These are phyloP conservation scores for Formicarius rufipectus DNA, from an alignment of 2,113 vertebrate species.

Conservation along the genomic window DNA sequence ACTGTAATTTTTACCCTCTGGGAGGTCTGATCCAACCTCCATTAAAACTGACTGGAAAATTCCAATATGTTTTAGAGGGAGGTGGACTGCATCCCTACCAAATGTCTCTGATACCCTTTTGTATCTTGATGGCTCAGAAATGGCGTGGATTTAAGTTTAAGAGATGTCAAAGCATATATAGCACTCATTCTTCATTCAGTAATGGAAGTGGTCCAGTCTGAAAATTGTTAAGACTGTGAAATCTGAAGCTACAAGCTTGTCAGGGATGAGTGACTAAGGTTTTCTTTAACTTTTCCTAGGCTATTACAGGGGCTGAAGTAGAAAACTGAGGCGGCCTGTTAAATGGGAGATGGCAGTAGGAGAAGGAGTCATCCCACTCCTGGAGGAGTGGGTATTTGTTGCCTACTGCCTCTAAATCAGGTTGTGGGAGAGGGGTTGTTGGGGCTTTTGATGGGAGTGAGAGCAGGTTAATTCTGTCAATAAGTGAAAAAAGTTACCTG, in stretches of 20 bases:
- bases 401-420: background rate
- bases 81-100: background rate
- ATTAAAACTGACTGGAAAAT: background rate
- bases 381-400: background rate
- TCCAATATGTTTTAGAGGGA: background rate
- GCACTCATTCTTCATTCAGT: background rate
- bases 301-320: background rate
- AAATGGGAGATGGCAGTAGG: background rate
- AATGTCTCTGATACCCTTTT: background rate
- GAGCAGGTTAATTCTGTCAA: background rate
- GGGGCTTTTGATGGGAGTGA: background rate
- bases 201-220: background rate
- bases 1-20: background rate
- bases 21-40: background rate
- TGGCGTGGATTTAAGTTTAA: background rate
- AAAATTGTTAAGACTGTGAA: background rate
- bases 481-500: slow-evolving; percentile 5
- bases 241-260: background rate
- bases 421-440: too few relatives aligned
- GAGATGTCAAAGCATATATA: background rate
- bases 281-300: background rate
- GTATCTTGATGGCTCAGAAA: background rate
- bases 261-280: background rate
- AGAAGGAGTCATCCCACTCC: background rate
- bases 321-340: background rate